These are phyloP conservation scores for Eledone cirrhosa DNA, from an alignment of 2,888 invertebrate genomes.

Conservation along the genomic window DNA sequence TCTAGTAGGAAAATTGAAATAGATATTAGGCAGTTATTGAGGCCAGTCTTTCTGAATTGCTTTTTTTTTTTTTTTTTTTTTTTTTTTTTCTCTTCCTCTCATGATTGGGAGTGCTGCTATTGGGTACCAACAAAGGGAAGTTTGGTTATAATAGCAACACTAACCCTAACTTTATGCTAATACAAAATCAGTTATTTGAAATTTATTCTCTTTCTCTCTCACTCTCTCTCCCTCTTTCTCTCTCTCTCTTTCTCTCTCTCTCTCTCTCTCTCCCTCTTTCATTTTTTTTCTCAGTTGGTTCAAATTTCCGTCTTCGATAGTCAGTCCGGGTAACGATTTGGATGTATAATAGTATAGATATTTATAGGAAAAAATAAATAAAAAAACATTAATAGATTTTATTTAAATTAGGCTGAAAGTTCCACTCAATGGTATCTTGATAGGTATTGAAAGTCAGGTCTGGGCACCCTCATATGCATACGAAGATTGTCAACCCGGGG, in stretches of 20 bases:
- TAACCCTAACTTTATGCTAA: too few relatives aligned
- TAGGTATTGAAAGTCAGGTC: slow-evolving; percentile 26
- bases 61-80: too few relatives aligned
- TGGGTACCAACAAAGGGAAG: too few relatives aligned
- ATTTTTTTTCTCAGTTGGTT: neutral
- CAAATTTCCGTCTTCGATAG: neutral
- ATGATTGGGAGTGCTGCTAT: too few relatives aligned
- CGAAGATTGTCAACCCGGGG: slow-evolving; percentile 25
- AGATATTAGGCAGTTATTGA: too few relatives aligned
- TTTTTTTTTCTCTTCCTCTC: too few relatives aligned
- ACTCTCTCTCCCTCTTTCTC: neutral
- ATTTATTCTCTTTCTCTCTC: neutral
- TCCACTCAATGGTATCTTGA: slow-evolving; percentile 27
- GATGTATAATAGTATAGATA: slow-evolving; percentile 9
- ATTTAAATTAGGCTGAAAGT: slow-evolving; percentile 28
- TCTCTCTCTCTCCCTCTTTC: neutral
- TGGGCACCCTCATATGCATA: slow-evolving; percentile 26
- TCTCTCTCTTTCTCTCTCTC: neutral
- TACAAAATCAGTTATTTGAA: too few relatives aligned
- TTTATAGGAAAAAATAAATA: slow-evolving; percentile 22
- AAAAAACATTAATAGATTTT: slow-evolving; percentile 25
- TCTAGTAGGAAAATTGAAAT: too few relatives aligned
- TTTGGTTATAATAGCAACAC: too few relatives aligned
- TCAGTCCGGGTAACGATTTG: slow-evolving; percentile 13
- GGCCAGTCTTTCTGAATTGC: too few relatives aligned